These are phyloP conservation scores for Ennomos fuscantarius DNA, from an alignment of 2,888 invertebrate species.

Conservation along the genomic window DNA sequence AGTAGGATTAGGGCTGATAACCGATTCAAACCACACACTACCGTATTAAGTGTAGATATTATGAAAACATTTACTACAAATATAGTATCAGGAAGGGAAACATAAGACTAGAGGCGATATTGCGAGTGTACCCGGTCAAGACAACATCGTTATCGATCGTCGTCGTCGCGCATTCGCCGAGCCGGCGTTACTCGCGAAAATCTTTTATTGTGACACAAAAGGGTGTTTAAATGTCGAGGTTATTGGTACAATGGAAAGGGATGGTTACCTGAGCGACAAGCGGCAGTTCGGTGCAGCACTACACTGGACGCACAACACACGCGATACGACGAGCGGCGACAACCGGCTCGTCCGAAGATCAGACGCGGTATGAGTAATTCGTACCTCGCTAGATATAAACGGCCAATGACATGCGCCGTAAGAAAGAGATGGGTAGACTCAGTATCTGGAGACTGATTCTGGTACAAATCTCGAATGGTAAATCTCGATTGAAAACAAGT, in stretches of 20 bases:
- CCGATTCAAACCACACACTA: conserved; percentile 32
- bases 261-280: conserved; percentile 67
- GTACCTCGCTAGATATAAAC: conserved; percentile 62
- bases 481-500: no score
- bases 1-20: conserved; percentile 21
- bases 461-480: no score
- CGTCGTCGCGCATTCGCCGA: conserved; percentile 63
- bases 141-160: conserved; percentile 83
- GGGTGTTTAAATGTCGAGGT: conserved; percentile 33
- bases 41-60: conserved; percentile 35
- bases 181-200: conserved; percentile 58
- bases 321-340: conserved; percentile 72
- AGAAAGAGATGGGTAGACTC: conserved; percentile 50
- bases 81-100: conserved; percentile 52
- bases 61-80: conserved; percentile 49
- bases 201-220: conserved; percentile 64
- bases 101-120: conserved; percentile 54
- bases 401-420: conserved; percentile 73
- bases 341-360: conserved; percentile 71
- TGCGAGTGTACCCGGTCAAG: conserved; percentile 61
- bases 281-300: conserved; percentile 64
- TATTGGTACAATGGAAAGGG: conserved; percentile 30
- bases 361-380: conserved; percentile 75
- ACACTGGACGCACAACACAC: conserved; percentile 77
- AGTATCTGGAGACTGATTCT: conserved; percentile 17